Evolutionary conservation across 2,797 vertebrate species (phyloP), one percentile per base, ranked within the genome.

Genomic region (Euthynnus affinis): DNA sequence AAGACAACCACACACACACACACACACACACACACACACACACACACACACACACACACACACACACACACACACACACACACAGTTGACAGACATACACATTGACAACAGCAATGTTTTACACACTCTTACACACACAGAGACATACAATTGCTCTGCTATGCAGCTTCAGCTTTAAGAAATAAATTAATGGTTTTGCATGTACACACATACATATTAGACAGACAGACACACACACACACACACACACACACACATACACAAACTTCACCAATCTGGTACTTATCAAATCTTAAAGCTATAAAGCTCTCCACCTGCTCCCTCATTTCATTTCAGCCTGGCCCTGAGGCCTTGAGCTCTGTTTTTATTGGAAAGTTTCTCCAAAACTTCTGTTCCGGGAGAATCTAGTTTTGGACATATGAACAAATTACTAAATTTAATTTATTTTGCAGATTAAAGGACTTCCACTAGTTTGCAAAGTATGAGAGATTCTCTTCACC

Each of bases 291-390:
- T 69, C 62, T 76, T 71, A 65, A 78, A 78, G 82, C 72, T 63
- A 55, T 52, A 80, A 85, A 89, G 49, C 80, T 60, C 1, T 82
- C 83, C 83, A 77, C 78, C 78, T 89, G 84, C 80, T 82, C 48
- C 65, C 46, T 82, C 59, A 22, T 76, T 84, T 72, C 23, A 63
- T 65, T 74, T 74, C 74, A 51, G 66, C 85, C 62, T 60, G 65
- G 64, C 48, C 46, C 58, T 5, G 56, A 78, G 55, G 64, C 56
- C 58, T 53, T 34, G 1, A 70, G 71, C 49, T 75, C 74, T 22
- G 52, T 57, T 78, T 73, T 25, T 55, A n/a, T 51, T 40, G 42
- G 46, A 25, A 53, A 25, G 22, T 81, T 81, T 61, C 58, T 63
- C 51, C 7, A 44, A 46, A 80, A 76, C 74, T 46, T 77, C 57